Evolutionary conservation across 2,888 invertebrate species (phyloP), one percentile per base, ranked within the genome.

Genomic region (Julus scanicus): DNA sequence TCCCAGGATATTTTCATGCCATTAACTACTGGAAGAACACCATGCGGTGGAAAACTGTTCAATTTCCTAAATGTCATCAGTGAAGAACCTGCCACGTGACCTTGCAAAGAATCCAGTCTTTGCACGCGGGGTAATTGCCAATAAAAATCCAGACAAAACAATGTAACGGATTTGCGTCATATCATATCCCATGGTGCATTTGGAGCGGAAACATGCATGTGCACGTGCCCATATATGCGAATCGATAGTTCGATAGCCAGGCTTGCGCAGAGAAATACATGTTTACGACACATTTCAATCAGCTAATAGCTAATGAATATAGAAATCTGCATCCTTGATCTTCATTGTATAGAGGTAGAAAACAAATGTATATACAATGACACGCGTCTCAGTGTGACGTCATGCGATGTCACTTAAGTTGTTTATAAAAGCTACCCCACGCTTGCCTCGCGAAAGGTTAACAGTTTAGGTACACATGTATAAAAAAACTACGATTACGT

Each of bases 281-380:
- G 63, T 63, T 63, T 63, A 63, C 63, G 5, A 17, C 63, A 63
- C 63, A 15, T 63, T 63, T 63, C 63, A 63, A 63, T 63, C 63
- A 63, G 17, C 17, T 63, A 15, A 63, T 63, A n/a, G 63, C 63
- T 63, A 63, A 63, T 63, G 63, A 63, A 63, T n/a, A 63, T 63
- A 63, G 17, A 63, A 63, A 63, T 63, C n/a, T 63, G 20, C 0
- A 63, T 63, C 63, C 63, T 63, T 63, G 63, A 63, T 63, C 63
- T 63, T 63, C 63, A 63, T 63, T 63, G 63, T 63, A 53, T 15
- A 6, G 6, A n/a, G 4, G n/a, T 44, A 17, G 17, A 53, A 53
- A 53, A 53, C 53, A 53, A 53, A 13, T 13, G 49, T 44, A 13
- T n/a, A n/a, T 63, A n/a, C 63, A 63, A 63, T 63, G 63, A n/a